Conservation (phyloP, 1,140 invertebrate genomes). For the Anastrepha obliqua region DNA sequence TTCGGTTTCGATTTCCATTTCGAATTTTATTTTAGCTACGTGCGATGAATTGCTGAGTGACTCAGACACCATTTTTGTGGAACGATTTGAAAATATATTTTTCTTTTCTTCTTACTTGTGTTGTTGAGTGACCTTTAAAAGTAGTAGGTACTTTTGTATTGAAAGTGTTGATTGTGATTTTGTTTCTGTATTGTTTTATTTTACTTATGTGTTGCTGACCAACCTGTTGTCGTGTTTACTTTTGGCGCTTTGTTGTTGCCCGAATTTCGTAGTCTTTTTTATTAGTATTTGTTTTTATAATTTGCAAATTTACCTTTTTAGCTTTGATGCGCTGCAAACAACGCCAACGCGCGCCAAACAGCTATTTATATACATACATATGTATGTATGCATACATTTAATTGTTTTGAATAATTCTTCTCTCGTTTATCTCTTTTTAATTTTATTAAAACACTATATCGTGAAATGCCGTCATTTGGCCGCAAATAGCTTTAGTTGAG, state of each 20-base stretch:
- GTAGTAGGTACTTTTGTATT: neutral
- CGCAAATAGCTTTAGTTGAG: neutral
- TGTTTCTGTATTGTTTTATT: neutral
- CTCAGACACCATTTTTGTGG: slow-evolving; percentile 29
- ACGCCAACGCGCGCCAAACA: neutral
- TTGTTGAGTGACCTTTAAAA: slow-evolving; percentile 44
- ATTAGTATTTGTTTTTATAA: slow-evolving; percentile 14
- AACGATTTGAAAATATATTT: neutral
- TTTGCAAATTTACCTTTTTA: neutral
- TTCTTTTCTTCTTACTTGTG: slow-evolving; percentile 30
- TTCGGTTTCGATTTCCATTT: slow-evolving; percentile 32
- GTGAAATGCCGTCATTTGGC: neutral
- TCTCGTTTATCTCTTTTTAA: neutral
- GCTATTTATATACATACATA: neutral
- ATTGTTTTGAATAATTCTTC: neutral
- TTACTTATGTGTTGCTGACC: neutral
- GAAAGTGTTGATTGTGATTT: slow-evolving; percentile 36
- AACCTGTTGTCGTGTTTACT: slow-evolving; percentile 22
- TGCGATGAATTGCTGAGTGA: slow-evolving; percentile 32
- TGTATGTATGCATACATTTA: neutral
- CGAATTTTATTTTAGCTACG: neutral
- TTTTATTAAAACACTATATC: neutral
- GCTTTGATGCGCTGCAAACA: neutral
- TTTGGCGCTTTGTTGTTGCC: slow-evolving; percentile 1
- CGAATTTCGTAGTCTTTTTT: neutral